Evolutionary conservation across 2,888 invertebrate genomes (phyloP).

Genomic region (Stenurella melanura): DNA sequence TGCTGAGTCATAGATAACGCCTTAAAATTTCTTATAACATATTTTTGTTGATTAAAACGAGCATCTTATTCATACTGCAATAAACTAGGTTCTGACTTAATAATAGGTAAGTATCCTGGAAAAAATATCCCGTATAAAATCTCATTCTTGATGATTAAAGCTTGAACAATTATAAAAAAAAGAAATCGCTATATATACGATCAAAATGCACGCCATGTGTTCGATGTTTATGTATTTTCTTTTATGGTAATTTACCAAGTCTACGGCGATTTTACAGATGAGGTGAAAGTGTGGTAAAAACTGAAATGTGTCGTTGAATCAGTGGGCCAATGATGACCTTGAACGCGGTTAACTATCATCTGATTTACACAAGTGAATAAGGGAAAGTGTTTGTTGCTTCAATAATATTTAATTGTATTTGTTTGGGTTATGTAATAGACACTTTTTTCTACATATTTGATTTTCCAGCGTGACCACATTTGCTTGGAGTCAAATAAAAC

Average conservation of each 20-base stretch:
- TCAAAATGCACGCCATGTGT: conserved; percentile 42
- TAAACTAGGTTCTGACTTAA: not conserved
- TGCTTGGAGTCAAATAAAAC: too few species aligned
- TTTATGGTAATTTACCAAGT: conserved; percentile 36
- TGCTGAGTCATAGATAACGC: not conserved
- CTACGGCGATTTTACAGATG: conserved; percentile 32
- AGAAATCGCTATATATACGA: conserved; percentile 36
- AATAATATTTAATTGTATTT: not conserved
- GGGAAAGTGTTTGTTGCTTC: conserved; percentile 33
- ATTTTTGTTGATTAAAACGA: not conserved
- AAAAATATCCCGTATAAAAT: not conserved
- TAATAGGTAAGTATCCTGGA: not conserved
- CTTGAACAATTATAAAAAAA: conserved; percentile 29
- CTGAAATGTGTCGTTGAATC: conserved; percentile 20
- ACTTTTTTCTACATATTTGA: too few species aligned
- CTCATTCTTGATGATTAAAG: not conserved
- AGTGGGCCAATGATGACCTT: conserved; percentile 21
- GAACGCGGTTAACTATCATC: conserved; percentile 31
- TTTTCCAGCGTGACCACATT: too few species aligned
- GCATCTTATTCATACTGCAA: not conserved
- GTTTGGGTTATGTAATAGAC: not conserved
- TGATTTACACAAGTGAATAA: conserved; percentile 13
- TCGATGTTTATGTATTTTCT: conserved; percentile 30
- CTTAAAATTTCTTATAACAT: not conserved
- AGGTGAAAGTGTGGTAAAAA: conserved; percentile 45